Base-by-base conservation (phyloP, 2,888 invertebrate genomes). In the Acanthopleura granulata region DNA sequence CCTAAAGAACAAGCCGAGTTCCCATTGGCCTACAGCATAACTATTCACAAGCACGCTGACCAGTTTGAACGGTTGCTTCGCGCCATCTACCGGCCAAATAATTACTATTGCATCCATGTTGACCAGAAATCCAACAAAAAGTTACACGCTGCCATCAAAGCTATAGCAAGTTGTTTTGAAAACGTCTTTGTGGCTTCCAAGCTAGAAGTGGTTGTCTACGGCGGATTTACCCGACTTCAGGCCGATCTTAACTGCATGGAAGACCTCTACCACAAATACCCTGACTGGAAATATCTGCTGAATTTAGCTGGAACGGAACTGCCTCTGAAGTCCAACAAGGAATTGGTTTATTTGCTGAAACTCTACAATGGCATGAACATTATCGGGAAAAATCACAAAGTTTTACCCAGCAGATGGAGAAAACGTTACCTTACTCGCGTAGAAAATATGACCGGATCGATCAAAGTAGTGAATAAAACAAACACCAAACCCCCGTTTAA, bases 91-190 rank as follows among this genome's bases (percentile, higher is more conserved):
- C 78, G 85, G 18, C 89, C 89, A 14, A 87, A 89, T 71, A 90
- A 90, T 75, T 76, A 83, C 49, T 90, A 89, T 79, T 90, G 90
- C 77, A 80, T 90, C 30, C 90, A 90, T 72, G 84, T 89, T 0
- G 90, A 90, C 73, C 72, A 73, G 25, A 87, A 86, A 73, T 73
- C 85, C 1, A 71, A 79, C 0, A 73, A 75, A 1, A 40, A 71
- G 4, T 76, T 87, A 61, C 72, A 81, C 51, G 72, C 80, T 25
- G 81, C 84, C 1, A 78, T 86, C n/a, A 74, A 61, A 25, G 70
- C 77, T 4, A 77, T 87, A 4, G 77, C 81, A 25, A 73, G 76
- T 18, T 87, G 89, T 78, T 86, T 89, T 75, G 75, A 82, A n/a
- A 89, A 90, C 80, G 88, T 89, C 14, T 86, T 87, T 73, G 73